Conservation (phyloP, 1,140 invertebrate genomes). For the Hesperophylax magnus region DNA sequence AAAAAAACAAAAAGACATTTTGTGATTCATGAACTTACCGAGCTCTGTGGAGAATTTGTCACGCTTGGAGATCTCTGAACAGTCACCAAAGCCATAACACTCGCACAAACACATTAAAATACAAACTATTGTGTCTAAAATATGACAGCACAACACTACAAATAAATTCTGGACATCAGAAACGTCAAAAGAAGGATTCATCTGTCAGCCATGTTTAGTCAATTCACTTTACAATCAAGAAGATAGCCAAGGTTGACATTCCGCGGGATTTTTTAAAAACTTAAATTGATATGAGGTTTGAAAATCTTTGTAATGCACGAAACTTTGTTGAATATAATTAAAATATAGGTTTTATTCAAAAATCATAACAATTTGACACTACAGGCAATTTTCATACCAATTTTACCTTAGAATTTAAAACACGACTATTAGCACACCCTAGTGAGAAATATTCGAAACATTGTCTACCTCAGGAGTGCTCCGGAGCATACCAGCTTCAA, state of each 20-base stretch:
- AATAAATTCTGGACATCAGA: slow-evolving; percentile 24
- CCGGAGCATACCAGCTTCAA: background rate
- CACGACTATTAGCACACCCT: slow-evolving; percentile 15
- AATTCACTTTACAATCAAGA: slow-evolving; percentile 46
- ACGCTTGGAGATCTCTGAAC: slow-evolving; percentile 76
- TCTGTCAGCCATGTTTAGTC: slow-evolving; percentile 53
- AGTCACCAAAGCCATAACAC: slow-evolving; percentile 75
- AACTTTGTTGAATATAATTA: slow-evolving; percentile 9
- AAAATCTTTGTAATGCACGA: background rate
- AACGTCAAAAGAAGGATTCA: slow-evolving; percentile 47
- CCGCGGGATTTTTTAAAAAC: background rate
- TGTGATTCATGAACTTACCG: slow-evolving; percentile 56
- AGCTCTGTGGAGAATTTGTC: slow-evolving; percentile 74
- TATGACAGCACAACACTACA: slow-evolving; percentile 37
- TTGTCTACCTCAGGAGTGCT: background rate
- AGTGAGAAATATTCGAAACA: slow-evolving; percentile 31
- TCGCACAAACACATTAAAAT: slow-evolving; percentile 45
- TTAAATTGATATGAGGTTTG: background rate
- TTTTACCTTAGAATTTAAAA: slow-evolving; percentile 21
- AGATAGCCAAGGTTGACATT: slow-evolving; percentile 28
- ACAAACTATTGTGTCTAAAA: slow-evolving; percentile 38
- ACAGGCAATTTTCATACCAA: background rate
- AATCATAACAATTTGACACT: slow-evolving; percentile 33
- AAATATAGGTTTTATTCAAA: background rate
- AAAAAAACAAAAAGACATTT: slow-evolving; percentile 27